Evolutionary conservation across 2,113 vertebrate species (phyloP).

Genomic region (Sminthopsis crassicaudata): DNA sequence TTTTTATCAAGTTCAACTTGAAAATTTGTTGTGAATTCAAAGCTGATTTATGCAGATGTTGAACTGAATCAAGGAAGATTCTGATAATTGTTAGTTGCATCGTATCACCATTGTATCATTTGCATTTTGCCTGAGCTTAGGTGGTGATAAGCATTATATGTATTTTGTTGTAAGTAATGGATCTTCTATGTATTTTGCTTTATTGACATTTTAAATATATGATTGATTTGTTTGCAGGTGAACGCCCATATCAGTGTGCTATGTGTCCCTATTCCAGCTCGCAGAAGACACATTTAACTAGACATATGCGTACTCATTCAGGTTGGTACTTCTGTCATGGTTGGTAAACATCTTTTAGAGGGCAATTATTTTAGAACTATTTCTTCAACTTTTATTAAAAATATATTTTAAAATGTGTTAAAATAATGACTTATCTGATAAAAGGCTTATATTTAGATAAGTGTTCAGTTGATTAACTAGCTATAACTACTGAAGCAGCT

Average conservation of each 20-base stretch:
- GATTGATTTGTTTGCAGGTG: constrained; percentile 86
- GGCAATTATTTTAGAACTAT: neutral
- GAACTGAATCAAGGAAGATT: constrained; percentile 24
- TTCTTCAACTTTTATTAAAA: neutral
- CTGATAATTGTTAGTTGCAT: neutral
- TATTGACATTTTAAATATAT: constrained; percentile 36
- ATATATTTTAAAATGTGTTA: neutral
- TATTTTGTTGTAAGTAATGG: constrained; percentile 2
- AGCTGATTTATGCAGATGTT: constrained; percentile 6
- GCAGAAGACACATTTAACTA: constrained; percentile 98
- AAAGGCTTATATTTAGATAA: neutral
- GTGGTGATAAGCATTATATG: neutral
- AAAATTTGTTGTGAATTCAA: neutral
- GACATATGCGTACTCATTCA: constrained; percentile 98
- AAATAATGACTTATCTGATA: neutral
- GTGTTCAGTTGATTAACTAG: neutral
- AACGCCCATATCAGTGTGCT: constrained; percentile 95
- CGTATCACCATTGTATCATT: neutral
- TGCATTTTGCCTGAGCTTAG: neutral
- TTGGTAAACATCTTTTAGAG: neutral
- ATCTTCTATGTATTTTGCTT: constrained; percentile 18
- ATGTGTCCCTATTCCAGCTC: constrained; percentile 98
- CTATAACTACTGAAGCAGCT: neutral
- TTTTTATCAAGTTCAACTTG: constrained; percentile 23
- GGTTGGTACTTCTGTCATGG: constrained; percentile 85